Conservation (phyloP, 2,797 vertebrate species). For the Diplodus puntazzo region DNA sequence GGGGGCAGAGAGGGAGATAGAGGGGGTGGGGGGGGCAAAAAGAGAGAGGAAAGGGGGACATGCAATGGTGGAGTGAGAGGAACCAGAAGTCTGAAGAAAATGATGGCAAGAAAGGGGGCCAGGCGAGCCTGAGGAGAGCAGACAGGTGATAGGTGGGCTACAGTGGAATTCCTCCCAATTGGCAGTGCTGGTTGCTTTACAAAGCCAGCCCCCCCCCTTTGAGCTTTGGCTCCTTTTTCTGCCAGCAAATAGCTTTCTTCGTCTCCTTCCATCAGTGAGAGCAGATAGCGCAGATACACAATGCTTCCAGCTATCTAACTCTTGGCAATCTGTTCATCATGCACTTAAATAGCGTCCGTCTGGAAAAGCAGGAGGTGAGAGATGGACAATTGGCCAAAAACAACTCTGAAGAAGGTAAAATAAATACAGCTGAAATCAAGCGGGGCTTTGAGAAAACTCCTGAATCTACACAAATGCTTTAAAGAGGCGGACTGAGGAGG, state of each 20-base stretch:
- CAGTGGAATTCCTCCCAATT: conserved; percentile 27
- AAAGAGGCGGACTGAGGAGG: conserved; percentile 16
- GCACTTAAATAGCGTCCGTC: conserved; percentile 60
- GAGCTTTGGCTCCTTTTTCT: conserved; percentile 49
- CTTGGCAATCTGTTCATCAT: conserved; percentile 72
- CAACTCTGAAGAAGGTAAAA: conserved; percentile 55
- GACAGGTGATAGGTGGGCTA: conserved; percentile 12
- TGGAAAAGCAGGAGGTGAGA: conserved; percentile 38
- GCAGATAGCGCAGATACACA: conserved; percentile 66
- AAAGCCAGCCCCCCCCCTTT: conserved; percentile 38
- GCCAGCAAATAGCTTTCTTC: conserved; percentile 64
- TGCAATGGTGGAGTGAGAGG: conserved; percentile 7
- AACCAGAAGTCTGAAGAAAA: conserved; percentile 19
- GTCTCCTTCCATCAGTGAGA: conserved; percentile 66
- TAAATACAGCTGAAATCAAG: conserved; percentile 41
- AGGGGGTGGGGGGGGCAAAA: neutral
- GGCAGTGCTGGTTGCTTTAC: conserved; percentile 38
- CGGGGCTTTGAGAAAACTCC: conserved; percentile 23
- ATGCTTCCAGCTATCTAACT: conserved; percentile 63
- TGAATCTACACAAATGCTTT: conserved; percentile 47
- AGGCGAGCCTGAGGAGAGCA: neutral
- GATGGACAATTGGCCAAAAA: conserved; percentile 49
- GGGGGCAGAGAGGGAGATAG: conserved; percentile 3
- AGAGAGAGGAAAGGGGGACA: conserved; percentile 10
- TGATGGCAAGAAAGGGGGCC: conserved; percentile 16